phyloP scores from a whole-genome alignment of 2,113 vertebrate species.

The Oplegnathus fasciatus region DNA sequence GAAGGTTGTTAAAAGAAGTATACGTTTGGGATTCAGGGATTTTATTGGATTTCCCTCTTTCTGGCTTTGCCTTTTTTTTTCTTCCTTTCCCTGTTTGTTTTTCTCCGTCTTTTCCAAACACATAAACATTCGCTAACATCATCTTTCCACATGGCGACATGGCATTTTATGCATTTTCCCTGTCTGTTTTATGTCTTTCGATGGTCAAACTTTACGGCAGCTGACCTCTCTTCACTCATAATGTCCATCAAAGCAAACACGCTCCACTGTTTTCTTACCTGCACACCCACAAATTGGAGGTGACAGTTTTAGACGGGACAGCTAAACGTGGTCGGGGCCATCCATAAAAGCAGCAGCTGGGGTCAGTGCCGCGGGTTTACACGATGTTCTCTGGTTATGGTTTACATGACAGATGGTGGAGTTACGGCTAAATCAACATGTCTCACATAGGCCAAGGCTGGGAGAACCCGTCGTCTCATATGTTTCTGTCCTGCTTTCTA shows the following conservation, averaged over 20 bases:
- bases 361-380: constrained; percentile 57
- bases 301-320: constrained; percentile 56
- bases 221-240: constrained; percentile 54
- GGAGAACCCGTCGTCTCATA: background rate
- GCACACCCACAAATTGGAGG: constrained; percentile 50
- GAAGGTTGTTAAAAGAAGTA: background rate
- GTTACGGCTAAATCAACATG: constrained; percentile 57
- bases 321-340: constrained; percentile 21
- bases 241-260: constrained; percentile 46
- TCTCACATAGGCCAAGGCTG: constrained; percentile 12
- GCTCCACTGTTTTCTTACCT: constrained; percentile 58
- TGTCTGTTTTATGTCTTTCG: constrained; percentile 23
- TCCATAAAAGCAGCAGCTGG: constrained; percentile 54
- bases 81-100: background rate
- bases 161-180: constrained; percentile 17
- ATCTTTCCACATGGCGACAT: constrained; percentile 5
- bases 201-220: constrained; percentile 54
- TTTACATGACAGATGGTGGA: constrained; percentile 60
- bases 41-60: background rate
- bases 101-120: constrained; percentile 26
- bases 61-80: background rate
- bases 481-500: constrained; percentile 2
- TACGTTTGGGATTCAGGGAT: background rate
- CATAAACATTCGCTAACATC: constrained; percentile 10
- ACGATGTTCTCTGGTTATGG: constrained; percentile 41